Base-by-base conservation (phyloP, 2,888 invertebrate species). In the Galerucella pusilla region DNA sequence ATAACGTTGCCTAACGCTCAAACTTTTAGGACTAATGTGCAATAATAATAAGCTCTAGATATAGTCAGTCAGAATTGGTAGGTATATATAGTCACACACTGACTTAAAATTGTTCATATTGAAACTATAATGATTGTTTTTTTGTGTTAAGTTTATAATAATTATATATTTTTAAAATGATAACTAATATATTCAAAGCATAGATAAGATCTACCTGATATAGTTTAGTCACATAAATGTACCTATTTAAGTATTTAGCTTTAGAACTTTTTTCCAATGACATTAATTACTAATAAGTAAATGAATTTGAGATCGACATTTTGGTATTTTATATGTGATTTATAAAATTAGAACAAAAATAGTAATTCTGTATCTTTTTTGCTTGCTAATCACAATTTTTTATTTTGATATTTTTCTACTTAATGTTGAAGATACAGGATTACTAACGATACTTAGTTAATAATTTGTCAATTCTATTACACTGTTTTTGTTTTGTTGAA, bases 401-500 rank as follows among this genome's bases (percentile, higher is more conserved):
- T 70, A 57, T 54, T 68, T 63, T 70, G 11, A 52, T 59, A 42
- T 45, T 66, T 73, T 61, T 60, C 11, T 35, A 20, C 20, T 35
- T 7, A 70, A 63, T n/a, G n/a, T 54, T 61, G 11, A 65, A 57
- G 65, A 70, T 60, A 52, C 60, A 52, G 16, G 16, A 57, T 64
- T 59, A 28, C 57, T 20, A n/a, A 74, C 9, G 45, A 74, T 45
- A 28, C 68, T 57, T 74, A 72, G 67, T 72, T 66, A 49, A 72
- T 72, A 71, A 80, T 77, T 67, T 73, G 72, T 74, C 77, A 79
- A 80, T 82, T 82, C 73, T 76, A 75, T 72, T 82, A 80, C 79
- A 78, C 81, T 84, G 83, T 83, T 83, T 82, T 83, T 83, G 82
- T 83, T 83, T 80, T 82, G 82, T 82, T 81, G 81, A 78, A 79